Conservation (phyloP, 2,113 vertebrate genomes). For the Neoarius graeffei region DNA sequence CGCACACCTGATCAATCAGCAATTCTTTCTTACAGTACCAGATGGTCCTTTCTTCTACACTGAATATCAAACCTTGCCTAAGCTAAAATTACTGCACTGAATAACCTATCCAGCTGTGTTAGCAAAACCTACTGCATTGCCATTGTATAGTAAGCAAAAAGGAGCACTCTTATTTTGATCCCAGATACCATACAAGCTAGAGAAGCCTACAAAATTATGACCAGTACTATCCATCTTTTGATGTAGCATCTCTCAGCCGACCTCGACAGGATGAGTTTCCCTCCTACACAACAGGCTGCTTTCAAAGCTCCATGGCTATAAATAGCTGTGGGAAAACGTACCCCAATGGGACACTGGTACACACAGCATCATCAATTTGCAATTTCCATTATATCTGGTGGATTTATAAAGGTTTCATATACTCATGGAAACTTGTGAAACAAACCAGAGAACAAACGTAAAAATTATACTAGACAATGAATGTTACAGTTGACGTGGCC, state of each 20-base stretch:
- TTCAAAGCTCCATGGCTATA: conserved; percentile 27
- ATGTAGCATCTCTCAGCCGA: conserved; percentile 11
- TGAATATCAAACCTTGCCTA: neutral
- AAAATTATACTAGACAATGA: neutral
- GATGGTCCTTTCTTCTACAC: neutral
- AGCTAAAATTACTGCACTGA: neutral
- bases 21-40: neutral
- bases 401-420: neutral
- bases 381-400: neutral
- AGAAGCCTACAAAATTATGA: neutral
- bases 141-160: neutral
- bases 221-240: neutral
- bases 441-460: neutral
- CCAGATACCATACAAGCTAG: neutral
- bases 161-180: neutral
- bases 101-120: neutral
- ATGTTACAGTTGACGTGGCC: neutral
- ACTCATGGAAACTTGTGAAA: neutral
- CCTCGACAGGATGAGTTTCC: conserved; percentile 5
- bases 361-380: neutral
- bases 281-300: conserved; percentile 6
- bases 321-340: conserved; percentile 25
- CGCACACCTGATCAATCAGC: neutral
- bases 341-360: neutral
- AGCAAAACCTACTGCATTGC: neutral